These are phyloP conservation scores for Oligia fasciuncula DNA, from an alignment of 2,888 invertebrate species.

Conservation along the genomic window DNA sequence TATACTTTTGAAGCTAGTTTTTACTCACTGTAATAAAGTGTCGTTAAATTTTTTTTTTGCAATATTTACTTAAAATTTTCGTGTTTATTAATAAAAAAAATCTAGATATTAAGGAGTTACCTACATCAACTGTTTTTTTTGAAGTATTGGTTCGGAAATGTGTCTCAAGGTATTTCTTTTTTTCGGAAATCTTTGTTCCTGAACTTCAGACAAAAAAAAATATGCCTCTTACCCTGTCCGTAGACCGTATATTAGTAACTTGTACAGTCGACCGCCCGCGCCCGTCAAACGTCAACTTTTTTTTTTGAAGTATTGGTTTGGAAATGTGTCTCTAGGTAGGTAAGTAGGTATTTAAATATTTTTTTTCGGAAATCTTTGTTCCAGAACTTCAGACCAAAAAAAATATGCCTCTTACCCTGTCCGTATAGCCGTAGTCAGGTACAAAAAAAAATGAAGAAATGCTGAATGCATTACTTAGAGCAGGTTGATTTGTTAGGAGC, in stretches of 20 bases:
- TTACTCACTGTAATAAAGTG: conserved; percentile 3
- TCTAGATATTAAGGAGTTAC: neutral
- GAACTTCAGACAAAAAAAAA: too few species aligned
- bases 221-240: too few species aligned
- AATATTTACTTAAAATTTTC: neutral
- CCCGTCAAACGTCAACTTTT: neutral
- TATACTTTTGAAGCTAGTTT: conserved; percentile 13
- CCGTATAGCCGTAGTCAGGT: conserved; percentile 2
- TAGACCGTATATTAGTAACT: neutral
- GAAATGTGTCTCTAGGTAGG: neutral
- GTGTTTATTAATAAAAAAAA: neutral
- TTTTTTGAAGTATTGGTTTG: neutral
- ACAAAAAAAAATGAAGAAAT: conserved; percentile 51
- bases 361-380: neutral
- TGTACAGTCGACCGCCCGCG: neutral
- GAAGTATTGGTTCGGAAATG: too few species aligned
- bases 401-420: neutral
- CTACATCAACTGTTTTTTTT: too few species aligned
- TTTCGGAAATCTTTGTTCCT: too few species aligned
- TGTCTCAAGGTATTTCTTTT: too few species aligned
- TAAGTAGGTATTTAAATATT: neutral
- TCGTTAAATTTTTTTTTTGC: neutral
- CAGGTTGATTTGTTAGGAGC: conserved; percentile 82
- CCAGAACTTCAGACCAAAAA: neutral
- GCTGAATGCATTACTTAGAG: conserved; percentile 61